A percentile compares a stretch with the other conserved stretches of the same genome.
Conservation (phyloP, 2,888 invertebrate genomes). For the Ectobius pallidus region DNA sequence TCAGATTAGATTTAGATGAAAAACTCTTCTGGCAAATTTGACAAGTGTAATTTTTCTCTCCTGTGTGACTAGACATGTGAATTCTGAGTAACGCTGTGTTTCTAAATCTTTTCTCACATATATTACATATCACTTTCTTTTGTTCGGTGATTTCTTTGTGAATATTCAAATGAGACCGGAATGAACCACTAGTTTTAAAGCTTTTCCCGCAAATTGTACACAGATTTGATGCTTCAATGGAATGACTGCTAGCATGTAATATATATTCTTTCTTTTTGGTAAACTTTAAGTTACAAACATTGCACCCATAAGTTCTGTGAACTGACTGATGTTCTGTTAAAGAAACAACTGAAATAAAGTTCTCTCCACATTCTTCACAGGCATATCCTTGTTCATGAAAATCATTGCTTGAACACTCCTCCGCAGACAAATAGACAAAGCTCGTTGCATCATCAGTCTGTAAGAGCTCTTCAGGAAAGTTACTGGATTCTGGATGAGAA, state of each 20-base stretch:
- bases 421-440: no score
- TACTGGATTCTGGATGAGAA: no score
- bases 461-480: no score
- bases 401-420: no score
- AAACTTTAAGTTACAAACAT: background rate
- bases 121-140: constrained; percentile 22
- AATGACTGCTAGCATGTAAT: background rate
- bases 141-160: background rate
- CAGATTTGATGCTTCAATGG: background rate
- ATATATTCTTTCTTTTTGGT: background rate
- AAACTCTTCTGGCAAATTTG: constrained; percentile 28
- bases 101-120: constrained; percentile 20
- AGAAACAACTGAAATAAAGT: background rate
- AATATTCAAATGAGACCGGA: background rate
- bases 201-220: constrained; percentile 19
- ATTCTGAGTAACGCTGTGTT: background rate
- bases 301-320: background rate
- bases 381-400: no score
- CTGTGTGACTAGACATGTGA: constrained; percentile 28
- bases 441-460: no score
- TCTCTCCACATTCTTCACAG: background rate
- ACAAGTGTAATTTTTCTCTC: constrained; percentile 20
- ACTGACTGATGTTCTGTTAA: background rate
- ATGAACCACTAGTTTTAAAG: background rate
- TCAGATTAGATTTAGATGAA: constrained; percentile 4